phyloP scores from a whole-genome alignment of 2,113 vertebrate species.

The Anoura caudifer region DNA sequence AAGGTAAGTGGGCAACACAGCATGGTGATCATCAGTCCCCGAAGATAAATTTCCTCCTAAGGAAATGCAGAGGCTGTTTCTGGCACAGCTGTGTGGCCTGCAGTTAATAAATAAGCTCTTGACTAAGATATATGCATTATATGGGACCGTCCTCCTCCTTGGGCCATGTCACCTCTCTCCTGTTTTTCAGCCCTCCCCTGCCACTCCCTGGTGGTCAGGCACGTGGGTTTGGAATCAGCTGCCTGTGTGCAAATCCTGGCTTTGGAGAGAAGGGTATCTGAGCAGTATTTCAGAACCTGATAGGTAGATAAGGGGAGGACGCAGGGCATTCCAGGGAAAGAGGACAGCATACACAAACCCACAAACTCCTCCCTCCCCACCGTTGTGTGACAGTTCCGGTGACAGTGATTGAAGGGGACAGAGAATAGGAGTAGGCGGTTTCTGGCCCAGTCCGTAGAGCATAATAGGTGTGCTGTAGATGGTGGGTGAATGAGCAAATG shows the following conservation, averaged over 20 bases:
- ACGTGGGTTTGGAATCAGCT: neutral
- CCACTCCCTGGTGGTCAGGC: neutral
- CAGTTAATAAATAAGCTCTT: neutral
- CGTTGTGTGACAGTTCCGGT: neutral
- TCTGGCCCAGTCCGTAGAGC: neutral
- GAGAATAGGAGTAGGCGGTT: neutral
- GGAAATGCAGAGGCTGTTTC: neutral
- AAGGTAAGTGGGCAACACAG: conserved; percentile 76
- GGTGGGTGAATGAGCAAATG: neutral
- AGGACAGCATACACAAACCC: neutral
- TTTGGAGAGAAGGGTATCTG: neutral
- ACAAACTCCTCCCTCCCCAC: neutral
- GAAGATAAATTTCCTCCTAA: neutral
- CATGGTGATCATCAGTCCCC: accelerated
- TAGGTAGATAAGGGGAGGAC: neutral
- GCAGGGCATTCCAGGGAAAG: neutral
- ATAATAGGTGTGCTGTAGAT: neutral
- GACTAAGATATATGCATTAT: accelerated
- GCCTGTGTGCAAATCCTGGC: neutral
- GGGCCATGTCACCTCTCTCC: neutral
- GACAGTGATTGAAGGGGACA: neutral
- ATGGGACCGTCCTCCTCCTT: neutral
- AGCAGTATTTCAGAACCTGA: neutral
- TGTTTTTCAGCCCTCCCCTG: neutral
- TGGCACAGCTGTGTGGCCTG: neutral